Evolutionary conservation across 1,140 invertebrate genomes (phyloP).

Genomic region (Battus philenor): DNA sequence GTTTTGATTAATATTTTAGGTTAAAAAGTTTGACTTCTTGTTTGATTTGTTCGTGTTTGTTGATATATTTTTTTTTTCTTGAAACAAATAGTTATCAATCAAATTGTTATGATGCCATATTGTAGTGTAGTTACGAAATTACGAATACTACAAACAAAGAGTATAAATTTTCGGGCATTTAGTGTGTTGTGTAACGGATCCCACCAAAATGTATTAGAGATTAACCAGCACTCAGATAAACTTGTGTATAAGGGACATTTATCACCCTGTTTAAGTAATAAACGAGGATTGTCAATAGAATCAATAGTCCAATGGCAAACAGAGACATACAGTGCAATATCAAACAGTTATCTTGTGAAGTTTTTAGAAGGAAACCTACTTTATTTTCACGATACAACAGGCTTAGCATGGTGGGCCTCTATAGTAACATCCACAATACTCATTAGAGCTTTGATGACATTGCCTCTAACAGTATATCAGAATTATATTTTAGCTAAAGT

Average conservation of each 20-base stretch:
- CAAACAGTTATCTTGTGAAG: constrained; percentile 81
- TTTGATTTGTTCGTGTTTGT: background rate
- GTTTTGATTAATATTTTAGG: too few species aligned
- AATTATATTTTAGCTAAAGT: constrained; percentile 84
- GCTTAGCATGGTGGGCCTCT: constrained; percentile 89
- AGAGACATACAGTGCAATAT: constrained; percentile 75
- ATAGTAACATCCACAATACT: constrained; percentile 83
- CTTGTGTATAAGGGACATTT: background rate
- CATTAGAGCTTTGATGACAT: constrained; percentile 80
- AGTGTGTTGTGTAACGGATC: constrained; percentile 5
- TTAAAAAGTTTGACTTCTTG: background rate
- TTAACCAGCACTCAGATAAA: background rate
- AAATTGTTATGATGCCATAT: background rate
- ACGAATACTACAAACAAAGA: constrained; percentile 1
- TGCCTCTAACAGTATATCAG: constrained; percentile 87
- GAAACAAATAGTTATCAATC: background rate
- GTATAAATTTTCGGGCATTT: constrained; percentile 1
- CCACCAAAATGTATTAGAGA: constrained; percentile 1
- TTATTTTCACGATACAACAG: constrained; percentile 81
- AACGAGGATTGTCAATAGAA: constrained; percentile 63
- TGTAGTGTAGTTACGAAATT: constrained; percentile 1
- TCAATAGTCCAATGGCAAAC: constrained; percentile 71
- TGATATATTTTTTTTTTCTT: too few species aligned
- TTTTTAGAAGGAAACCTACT: constrained; percentile 81
- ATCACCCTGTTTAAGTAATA: constrained; percentile 15